Evolutionary conservation across 2,113 vertebrate genomes (phyloP).

Genomic region (Andinoacara biseriatus): DNA sequence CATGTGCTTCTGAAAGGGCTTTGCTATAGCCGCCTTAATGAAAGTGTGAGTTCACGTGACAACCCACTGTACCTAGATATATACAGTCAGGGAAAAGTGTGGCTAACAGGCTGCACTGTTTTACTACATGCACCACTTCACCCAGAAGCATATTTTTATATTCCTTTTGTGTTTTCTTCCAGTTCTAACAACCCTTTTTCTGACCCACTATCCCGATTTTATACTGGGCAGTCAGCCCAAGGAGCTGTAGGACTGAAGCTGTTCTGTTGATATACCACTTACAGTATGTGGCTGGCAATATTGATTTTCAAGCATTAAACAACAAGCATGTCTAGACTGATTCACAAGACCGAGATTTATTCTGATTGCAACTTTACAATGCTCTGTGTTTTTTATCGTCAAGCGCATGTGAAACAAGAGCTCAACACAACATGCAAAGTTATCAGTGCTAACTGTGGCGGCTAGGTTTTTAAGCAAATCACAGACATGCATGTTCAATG

Average conservation of each 20-base stretch:
- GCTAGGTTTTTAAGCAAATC: background rate
- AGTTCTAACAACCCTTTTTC: background rate
- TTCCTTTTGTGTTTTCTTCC: background rate
- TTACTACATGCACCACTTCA: background rate
- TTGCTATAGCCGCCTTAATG: background rate
- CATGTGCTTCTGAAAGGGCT: background rate
- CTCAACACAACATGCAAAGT: background rate
- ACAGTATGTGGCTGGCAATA: background rate
- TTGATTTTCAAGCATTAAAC: background rate
- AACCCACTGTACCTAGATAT: background rate
- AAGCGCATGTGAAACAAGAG: background rate
- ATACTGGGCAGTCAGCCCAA: background rate
- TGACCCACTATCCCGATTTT: background rate
- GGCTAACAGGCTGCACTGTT: slow-evolving; percentile 1
- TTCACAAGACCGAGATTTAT: background rate
- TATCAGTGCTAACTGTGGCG: background rate
- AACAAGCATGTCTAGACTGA: background rate
- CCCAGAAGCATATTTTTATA: background rate
- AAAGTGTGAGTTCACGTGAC: background rate
- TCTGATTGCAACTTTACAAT: background rate
- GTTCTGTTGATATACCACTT: background rate
- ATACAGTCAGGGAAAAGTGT: background rate
- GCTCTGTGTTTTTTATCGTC: background rate
- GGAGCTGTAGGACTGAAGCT: background rate
- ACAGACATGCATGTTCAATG: background rate